Evolutionary conservation across 2,113 vertebrate species (phyloP).

Genomic region (Marmota flaviventris): DNA sequence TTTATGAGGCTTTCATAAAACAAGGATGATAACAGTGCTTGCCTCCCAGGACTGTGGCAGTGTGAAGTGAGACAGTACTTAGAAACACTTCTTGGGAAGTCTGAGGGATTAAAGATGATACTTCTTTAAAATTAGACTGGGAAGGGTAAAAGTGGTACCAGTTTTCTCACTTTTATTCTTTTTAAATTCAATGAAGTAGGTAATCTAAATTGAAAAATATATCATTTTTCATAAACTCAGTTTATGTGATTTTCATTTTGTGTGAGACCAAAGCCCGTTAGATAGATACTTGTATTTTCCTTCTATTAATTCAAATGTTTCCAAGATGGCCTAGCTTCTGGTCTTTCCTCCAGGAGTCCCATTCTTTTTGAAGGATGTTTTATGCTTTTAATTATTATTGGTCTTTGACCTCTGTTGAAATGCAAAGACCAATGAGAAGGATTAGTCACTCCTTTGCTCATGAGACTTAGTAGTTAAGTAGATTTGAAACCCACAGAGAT

Average conservation of each 20-base stretch:
- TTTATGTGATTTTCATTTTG: conserved; percentile 24
- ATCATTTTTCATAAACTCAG: background rate
- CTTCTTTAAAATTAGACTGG: background rate
- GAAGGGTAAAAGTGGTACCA: background rate
- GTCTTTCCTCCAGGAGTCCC: background rate
- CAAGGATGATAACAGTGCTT: background rate
- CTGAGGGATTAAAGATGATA: background rate
- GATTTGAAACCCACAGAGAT: background rate
- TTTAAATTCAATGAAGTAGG: background rate
- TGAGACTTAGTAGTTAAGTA: background rate
- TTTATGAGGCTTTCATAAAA: conserved; percentile 19
- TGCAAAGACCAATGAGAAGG: background rate
- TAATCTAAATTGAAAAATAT: background rate
- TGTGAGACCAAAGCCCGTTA: background rate
- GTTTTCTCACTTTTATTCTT: conserved; percentile 18
- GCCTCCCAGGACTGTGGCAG: background rate
- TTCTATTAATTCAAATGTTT: background rate
- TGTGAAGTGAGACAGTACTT: background rate
- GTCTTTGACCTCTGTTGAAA: conserved; percentile 40
- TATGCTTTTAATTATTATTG: background rate
- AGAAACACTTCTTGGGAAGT: background rate
- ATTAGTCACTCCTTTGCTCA: background rate
- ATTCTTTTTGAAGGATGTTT: background rate
- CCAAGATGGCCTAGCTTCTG: background rate
- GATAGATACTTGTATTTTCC: background rate